Percentiles rank a stretch among this genome's conserved stretches.
Conservation (phyloP, 2,113 vertebrate genomes). For the Equus przewalskii region DNA sequence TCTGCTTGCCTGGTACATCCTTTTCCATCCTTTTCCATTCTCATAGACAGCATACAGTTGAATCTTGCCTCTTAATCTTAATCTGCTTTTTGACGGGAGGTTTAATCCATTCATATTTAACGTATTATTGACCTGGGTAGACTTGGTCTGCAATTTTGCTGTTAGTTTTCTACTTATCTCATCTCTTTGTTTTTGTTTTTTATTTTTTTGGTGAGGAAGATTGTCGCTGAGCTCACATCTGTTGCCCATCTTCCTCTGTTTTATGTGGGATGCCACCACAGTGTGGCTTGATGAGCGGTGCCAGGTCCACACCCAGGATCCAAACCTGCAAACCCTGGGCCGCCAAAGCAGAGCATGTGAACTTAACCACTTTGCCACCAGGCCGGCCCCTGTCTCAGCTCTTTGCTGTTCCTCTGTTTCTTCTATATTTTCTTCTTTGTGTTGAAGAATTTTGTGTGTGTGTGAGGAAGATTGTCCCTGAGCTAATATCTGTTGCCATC, state of each 20-base stretch:
- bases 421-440: neutral
- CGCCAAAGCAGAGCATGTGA: too few relatives aligned
- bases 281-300: too few relatives aligned
- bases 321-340: too few relatives aligned
- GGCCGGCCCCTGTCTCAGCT: neutral
- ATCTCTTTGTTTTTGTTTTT: neutral
- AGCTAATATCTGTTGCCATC: too few relatives aligned
- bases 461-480: too few relatives aligned
- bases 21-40: neutral
- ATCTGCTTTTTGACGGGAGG: neutral
- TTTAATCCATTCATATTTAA: neutral
- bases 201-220: too few relatives aligned
- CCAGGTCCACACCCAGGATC: too few relatives aligned
- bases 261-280: too few relatives aligned
- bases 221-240: too few relatives aligned
- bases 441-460: neutral
- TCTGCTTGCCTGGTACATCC: neutral
- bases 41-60: neutral
- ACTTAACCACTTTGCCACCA: too few relatives aligned
- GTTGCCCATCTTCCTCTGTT: too few relatives aligned
- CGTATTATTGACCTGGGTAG: neutral
- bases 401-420: neutral
- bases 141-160: neutral
- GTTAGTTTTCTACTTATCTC: neutral
- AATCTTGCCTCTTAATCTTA: neutral